Conservation (phyloP, 1,140 invertebrate species). For the silkworm (Bombyx mori) region ASM3026992v2 NC_085119.1:14343501-14344000, state of each 20-base stretch:
- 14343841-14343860: too few relatives aligned
- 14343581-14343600: neutral
- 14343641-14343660: constrained; percentile 19
- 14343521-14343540: too few relatives aligned
- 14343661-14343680: constrained; percentile 13
- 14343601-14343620: constrained; percentile 15
- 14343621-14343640: constrained; percentile 12
- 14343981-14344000: too few relatives aligned
- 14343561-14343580: neutral
- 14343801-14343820: constrained; percentile 4
- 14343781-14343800: constrained; percentile 7
- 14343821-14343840: neutral
- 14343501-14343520: too few relatives aligned
- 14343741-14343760: constrained; percentile 28
- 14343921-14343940: too few relatives aligned
- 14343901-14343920: too few relatives aligned
- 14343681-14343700: constrained; percentile 22
- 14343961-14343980: too few relatives aligned
- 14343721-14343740: constrained; percentile 25
- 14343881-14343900: too few relatives aligned
- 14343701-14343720: constrained; percentile 23
- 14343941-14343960: too few relatives aligned
- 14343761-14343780: constrained; percentile 14
- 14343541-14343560: neutral
- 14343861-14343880: too few relatives aligned